Conservation (phyloP, 37 sponge, comb jelly and placozoan genomes). For the Petrosia ficiformis region DNA sequence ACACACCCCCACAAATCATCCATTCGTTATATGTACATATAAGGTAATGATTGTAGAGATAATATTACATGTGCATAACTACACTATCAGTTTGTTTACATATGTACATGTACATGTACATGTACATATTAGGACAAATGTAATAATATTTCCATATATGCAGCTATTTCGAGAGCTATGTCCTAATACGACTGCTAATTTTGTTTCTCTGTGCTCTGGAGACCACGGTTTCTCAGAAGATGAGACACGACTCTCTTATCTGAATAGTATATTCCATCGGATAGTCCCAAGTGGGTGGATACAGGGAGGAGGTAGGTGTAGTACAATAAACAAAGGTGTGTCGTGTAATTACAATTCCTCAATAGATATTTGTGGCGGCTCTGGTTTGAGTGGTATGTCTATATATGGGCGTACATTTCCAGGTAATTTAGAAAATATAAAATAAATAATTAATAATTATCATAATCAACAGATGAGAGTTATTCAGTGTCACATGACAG, state of each 20-base stretch:
- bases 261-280: slow-evolving; percentile 60
- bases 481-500: slow-evolving; percentile 68
- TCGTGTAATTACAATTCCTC: neutral
- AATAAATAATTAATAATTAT: neutral
- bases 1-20: no score
- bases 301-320: slow-evolving; percentile 78
- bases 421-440: slow-evolving; percentile 14
- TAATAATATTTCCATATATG: neutral
- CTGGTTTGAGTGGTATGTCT: slow-evolving; percentile 39
- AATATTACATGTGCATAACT: no score
- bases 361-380: slow-evolving; percentile 57
- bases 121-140: neutral
- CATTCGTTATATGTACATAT: no score
- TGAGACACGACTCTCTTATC: slow-evolving; percentile 45
- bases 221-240: slow-evolving; percentile 43
- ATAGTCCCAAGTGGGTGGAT: slow-evolving; percentile 83
- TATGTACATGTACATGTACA: no score
- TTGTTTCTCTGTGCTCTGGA: slow-evolving; percentile 69
- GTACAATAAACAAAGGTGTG: no score
- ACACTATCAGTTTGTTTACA: no score
- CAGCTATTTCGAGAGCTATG: slow-evolving; percentile 68
- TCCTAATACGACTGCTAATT: slow-evolving; percentile 74
- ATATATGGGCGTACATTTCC: slow-evolving; percentile 46
- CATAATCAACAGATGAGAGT: slow-evolving; percentile 61
- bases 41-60: no score